These are phyloP conservation scores for Drosophila subpulchrella DNA, from an alignment of 1,140 invertebrate species.

Conservation along the genomic window DNA sequence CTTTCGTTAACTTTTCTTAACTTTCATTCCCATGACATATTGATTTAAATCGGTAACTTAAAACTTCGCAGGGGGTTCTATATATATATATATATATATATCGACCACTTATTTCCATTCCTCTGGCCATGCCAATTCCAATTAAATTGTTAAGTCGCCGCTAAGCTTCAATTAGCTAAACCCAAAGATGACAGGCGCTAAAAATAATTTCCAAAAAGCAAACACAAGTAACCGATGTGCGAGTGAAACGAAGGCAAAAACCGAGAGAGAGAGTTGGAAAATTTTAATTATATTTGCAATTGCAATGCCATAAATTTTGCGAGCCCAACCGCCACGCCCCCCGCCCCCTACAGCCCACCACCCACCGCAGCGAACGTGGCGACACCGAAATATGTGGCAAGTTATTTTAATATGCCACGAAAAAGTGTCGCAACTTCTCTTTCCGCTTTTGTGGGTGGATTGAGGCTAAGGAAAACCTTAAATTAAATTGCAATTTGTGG, in stretches of 20 bases:
- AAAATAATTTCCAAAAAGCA: conserved; percentile 63
- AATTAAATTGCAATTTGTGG: conserved; percentile 84
- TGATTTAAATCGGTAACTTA: neutral
- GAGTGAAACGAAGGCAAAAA: neutral
- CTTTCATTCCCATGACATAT: neutral
- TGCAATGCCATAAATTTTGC: conserved; percentile 80
- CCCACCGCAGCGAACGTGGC: conserved; percentile 23
- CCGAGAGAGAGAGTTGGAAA: conserved; percentile 63
- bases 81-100: no score
- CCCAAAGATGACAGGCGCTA: conserved; percentile 47
- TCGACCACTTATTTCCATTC: neutral
- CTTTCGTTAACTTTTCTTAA: no score
- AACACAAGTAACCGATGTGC: conserved; percentile 15
- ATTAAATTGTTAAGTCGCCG: conserved; percentile 45
- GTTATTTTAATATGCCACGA: conserved; percentile 81
- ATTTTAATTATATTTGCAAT: conserved; percentile 83
- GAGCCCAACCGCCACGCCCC: conserved; percentile 24
- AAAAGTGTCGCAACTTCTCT: conserved; percentile 40
- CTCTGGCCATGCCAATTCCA: conserved; percentile 22
- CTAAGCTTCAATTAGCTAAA: conserved; percentile 54
- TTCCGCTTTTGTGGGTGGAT: conserved; percentile 9
- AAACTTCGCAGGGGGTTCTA: neutral
- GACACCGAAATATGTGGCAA: conserved; percentile 79
- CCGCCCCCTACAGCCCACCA: no score
- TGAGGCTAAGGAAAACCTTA: conserved; percentile 76